These are phyloP conservation scores for Brachyalestes nurse DNA, from an alignment of 2,797 vertebrate species.

Conservation along the genomic window DNA sequence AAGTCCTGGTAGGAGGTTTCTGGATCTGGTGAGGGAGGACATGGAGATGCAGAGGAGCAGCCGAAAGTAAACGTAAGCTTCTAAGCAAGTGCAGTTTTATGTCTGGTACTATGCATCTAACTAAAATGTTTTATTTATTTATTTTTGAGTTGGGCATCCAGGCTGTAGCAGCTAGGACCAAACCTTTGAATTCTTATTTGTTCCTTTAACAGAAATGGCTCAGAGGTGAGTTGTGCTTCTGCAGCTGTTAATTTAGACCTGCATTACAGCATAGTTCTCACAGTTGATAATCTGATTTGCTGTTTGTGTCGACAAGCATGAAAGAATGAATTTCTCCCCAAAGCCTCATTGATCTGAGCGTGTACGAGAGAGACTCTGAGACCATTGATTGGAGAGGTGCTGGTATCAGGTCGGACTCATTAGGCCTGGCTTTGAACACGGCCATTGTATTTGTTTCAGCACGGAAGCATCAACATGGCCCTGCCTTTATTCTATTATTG, in stretches of 20 bases:
- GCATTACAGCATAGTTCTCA: slow-evolving; percentile 15
- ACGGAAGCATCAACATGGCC: slow-evolving; percentile 13
- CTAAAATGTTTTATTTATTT: background rate
- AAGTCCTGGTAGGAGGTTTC: too few relatives aligned
- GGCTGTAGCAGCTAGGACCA: background rate
- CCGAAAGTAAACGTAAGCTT: too few relatives aligned
- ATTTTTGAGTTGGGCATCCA: background rate
- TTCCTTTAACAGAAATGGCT: slow-evolving; percentile 19
- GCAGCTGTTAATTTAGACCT: slow-evolving; percentile 48
- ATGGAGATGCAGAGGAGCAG: too few relatives aligned
- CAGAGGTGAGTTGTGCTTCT: slow-evolving; percentile 16
- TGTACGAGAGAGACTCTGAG: slow-evolving; percentile 25
- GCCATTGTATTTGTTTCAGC: slow-evolving; percentile 51
- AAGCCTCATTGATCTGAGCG: slow-evolving; percentile 50
- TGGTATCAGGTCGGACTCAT: slow-evolving; percentile 45
- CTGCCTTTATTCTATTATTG: slow-evolving; percentile 52
- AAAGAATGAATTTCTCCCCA: slow-evolving; percentile 51
- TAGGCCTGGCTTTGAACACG: slow-evolving; percentile 47
- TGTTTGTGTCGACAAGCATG: slow-evolving; percentile 42
- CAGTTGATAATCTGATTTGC: slow-evolving; percentile 48
- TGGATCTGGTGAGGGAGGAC: too few relatives aligned
- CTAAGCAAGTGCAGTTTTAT: background rate
- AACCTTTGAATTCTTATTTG: background rate
- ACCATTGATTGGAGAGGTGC: slow-evolving; percentile 47
- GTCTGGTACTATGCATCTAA: background rate